Base-by-base conservation (phyloP, 53 echinoderm and acorn worm genomes). In the Stichopus horrens region DNA sequence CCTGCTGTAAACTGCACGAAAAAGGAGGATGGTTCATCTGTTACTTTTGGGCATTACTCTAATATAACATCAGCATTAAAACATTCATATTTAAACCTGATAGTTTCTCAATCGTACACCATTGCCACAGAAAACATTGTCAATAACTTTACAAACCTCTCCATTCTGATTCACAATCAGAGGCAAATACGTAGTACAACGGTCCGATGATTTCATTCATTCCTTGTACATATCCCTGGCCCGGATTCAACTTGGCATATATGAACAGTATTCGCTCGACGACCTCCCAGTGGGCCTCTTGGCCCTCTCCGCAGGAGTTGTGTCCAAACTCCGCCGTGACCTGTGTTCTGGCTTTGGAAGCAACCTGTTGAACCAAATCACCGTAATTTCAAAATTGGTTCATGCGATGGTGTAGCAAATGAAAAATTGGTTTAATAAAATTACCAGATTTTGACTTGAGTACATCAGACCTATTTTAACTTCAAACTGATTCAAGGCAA, bases 151-250 rank as follows among this genome's bases (percentile, higher is more conserved):
- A 76, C 77, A 54, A 75, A 97, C 97, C 93, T 91, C 91, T 88
- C 91, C 91, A 92, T 53, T 90, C 91, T 8, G 79, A 9, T 22
- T 92, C 93, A 21, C 92, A 88, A 78, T 95, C 97, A 23, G 92
- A 90, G 8, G 97, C 95, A 86, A 95, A 95, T 23, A 94, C 94
- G 82, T 97, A 97, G 92, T 97, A 97, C 51, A 97, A 89, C 18
- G 97, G 94, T 6, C 97, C 97, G 16, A 97, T 95, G 90, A 97
- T 97, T 77, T 97, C 97, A 88, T 97, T 97, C 97, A 97, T 97
- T 7, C 97, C 97, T 65, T 97, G 97, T 0, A 97, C 97, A 10
- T 97, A 97, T n/a, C 94, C 91, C 92, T 97, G 97, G 18, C 97
- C 97, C 5, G 97, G 97, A 79, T 97, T 97, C 52, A 97, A 90